Percentiles rank a stretch among this genome's conserved stretches.
These are phyloP conservation scores for Coenonympha glycerion DNA, from an alignment of 2,888 invertebrate species.

Conservation along the genomic window DNA sequence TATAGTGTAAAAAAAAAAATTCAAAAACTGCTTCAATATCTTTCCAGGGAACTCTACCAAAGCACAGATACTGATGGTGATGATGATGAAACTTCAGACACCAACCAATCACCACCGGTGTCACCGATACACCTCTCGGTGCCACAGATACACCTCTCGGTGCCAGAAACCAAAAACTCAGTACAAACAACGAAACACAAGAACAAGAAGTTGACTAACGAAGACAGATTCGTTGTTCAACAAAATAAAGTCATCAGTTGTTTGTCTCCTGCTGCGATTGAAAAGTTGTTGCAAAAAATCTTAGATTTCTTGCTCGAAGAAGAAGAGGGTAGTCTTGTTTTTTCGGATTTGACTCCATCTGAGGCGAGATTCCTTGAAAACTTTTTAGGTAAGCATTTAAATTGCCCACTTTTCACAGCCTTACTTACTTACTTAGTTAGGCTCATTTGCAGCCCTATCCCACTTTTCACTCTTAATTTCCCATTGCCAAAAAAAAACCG, in stretches of 20 bases:
- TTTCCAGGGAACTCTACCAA: not conserved
- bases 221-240: constrained; percentile 10
- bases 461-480: too few species aligned
- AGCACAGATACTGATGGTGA: not conserved
- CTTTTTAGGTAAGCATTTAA: constrained; percentile 8
- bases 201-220: constrained; percentile 4
- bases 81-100: not conserved
- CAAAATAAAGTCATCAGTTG: constrained; percentile 22
- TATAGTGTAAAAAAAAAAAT: not conserved
- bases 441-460: too few species aligned
- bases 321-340: constrained; percentile 27
- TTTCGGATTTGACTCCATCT: constrained; percentile 25
- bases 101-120: not conserved
- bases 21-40: not conserved
- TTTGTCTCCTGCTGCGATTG: constrained; percentile 26
- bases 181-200: not conserved
- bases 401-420: too few species aligned
- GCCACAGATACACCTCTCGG: not conserved
- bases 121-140: not conserved
- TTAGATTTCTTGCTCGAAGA: constrained; percentile 31
- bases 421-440: too few species aligned
- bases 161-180: not conserved
- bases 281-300: constrained; percentile 25
- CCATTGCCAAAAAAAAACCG: too few species aligned
- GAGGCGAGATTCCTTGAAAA: constrained; percentile 29